Conservation (phyloP, 2,888 invertebrate genomes). For the Coremacera marginata region DNA sequence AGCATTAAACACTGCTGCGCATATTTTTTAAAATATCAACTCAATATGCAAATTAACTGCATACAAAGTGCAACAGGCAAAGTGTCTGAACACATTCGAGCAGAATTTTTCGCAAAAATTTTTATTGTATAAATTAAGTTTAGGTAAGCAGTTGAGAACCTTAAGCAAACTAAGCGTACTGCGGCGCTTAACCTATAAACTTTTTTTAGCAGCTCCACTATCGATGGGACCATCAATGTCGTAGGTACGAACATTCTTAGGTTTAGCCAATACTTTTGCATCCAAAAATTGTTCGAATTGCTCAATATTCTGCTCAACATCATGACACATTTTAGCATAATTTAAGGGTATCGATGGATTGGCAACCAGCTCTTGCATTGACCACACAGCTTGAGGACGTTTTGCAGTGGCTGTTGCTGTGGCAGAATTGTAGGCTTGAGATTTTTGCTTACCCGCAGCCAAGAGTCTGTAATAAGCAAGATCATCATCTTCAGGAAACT, state of each 20-base stretch:
- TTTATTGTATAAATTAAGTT: too few species aligned
- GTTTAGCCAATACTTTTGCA: conserved; percentile 47
- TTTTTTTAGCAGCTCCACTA: conserved; percentile 35
- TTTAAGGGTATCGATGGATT: conserved; percentile 67
- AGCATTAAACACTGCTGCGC: too few species aligned
- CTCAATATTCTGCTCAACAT: conserved; percentile 65
- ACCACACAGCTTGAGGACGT: conserved; percentile 61
- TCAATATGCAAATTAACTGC: too few species aligned
- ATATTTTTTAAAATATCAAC: too few species aligned
- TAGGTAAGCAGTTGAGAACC: not conserved
- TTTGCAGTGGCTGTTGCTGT: not conserved
- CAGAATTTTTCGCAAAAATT: too few species aligned
- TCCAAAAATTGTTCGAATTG: conserved; percentile 65
- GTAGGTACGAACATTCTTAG: conserved; percentile 65
- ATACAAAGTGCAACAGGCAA: too few species aligned
- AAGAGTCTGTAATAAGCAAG: not conserved
- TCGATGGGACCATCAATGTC: conserved; percentile 72
- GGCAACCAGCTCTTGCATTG: conserved; percentile 66
- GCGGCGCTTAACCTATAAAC: conserved; percentile 38
- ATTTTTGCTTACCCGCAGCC: not conserved
- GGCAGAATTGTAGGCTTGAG: not conserved
- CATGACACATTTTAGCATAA: conserved; percentile 67
- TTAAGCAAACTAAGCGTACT: not conserved
- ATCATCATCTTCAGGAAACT: not conserved
- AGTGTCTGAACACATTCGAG: too few species aligned